phyloP scores from a whole-genome alignment of 2,888 invertebrate species.

The Dolichomitus sp. region DNA sequence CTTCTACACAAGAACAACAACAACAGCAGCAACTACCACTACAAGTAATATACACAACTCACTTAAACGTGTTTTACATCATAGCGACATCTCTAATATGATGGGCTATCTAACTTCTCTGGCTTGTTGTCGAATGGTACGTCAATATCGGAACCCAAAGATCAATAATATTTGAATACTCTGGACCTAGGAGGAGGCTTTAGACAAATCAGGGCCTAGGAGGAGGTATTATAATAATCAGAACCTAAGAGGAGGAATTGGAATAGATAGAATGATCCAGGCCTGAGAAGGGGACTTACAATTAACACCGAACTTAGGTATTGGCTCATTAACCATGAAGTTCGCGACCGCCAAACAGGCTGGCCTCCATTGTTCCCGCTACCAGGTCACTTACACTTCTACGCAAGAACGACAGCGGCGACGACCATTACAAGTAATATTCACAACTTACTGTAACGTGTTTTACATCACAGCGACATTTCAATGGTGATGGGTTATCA shows the following conservation, averaged over 20 bases:
- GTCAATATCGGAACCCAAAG: slow-evolving; percentile 67
- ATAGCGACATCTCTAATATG: slow-evolving; percentile 62
- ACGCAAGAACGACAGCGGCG: slow-evolving; percentile 19
- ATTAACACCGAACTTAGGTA: no score
- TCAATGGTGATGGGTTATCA: slow-evolving; percentile 46
- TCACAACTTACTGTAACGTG: slow-evolving; percentile 8
- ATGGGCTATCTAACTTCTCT: slow-evolving; percentile 22
- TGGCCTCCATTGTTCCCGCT: no score
- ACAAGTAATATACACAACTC: slow-evolving; percentile 1
- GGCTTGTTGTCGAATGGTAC: slow-evolving; percentile 75
- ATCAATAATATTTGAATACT: slow-evolving; percentile 69
- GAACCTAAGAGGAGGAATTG: no score
- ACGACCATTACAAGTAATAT: neutral
- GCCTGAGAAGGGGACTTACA: no score
- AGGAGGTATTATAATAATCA: no score
- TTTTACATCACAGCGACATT: slow-evolving; percentile 69
- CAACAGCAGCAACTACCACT: slow-evolving; percentile 1
- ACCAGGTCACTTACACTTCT: neutral
- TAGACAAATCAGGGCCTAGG: no score
- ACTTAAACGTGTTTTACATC: slow-evolving; percentile 63
- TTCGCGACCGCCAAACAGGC: no score
- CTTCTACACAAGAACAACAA: slow-evolving; percentile 24
- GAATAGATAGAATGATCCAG: no score
- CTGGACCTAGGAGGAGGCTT: no score
- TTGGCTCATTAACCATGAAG: no score